Conservation (phyloP, 2,113 vertebrate species). For the Ictalurus furcatus region DNA sequence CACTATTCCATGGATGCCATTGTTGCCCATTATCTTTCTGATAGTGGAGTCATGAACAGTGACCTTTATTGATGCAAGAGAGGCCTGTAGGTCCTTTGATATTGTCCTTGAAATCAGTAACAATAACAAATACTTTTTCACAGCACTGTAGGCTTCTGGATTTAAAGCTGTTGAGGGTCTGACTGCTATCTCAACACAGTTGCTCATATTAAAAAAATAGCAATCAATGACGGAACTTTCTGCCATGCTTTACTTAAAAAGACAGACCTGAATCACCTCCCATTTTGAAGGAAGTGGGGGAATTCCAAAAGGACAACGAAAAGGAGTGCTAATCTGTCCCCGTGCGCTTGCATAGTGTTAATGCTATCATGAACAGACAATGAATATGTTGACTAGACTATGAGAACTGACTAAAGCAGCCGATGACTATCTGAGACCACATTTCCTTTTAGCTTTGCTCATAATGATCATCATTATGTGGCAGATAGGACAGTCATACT, state of each 20-base stretch:
- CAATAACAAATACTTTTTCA: too few relatives aligned
- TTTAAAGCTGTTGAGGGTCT: not conserved
- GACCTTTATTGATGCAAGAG: too few relatives aligned
- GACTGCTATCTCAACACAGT: not conserved
- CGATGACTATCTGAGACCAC: not conserved
- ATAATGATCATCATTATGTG: conserved; percentile 9
- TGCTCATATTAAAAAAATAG: not conserved
- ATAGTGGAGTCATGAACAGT: too few relatives aligned
- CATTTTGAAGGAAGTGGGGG: not conserved
- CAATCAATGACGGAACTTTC: not conserved
- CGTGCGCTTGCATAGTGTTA: not conserved
- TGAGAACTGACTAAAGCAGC: not conserved
- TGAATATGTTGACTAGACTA: not conserved
- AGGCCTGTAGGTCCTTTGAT: too few relatives aligned
- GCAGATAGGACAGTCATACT: conserved; percentile 19
- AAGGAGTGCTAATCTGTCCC: not conserved
- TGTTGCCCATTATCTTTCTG: too few relatives aligned
- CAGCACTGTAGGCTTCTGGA: too few relatives aligned
- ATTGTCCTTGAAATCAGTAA: too few relatives aligned
- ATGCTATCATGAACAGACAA: not conserved
- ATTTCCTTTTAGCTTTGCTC: not conserved
- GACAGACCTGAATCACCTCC: not conserved
- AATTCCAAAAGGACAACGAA: not conserved
- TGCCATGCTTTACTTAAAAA: not conserved
- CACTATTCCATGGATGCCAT: too few relatives aligned